A percentile compares a stretch with the other conserved stretches of the same genome.
Conservation (phyloP, 2,888 invertebrate species). For the Eurytoma adleriae region DNA sequence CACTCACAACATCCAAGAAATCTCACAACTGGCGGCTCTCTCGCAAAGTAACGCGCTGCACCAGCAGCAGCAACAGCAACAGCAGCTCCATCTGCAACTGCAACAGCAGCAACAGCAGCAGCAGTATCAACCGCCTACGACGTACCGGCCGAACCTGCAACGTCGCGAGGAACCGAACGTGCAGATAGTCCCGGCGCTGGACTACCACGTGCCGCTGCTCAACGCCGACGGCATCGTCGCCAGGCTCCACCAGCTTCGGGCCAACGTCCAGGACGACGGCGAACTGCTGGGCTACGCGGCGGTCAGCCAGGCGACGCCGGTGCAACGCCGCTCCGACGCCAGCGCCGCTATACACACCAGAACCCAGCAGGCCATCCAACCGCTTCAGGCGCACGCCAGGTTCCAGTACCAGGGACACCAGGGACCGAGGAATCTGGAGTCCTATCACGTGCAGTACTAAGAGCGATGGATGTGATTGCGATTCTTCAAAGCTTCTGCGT, state of each 20-base stretch:
- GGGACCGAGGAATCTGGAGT: slow-evolving; percentile 60
- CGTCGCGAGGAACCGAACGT: slow-evolving; percentile 66
- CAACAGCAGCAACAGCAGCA: slow-evolving; percentile 60
- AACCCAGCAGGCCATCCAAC: slow-evolving; percentile 53
- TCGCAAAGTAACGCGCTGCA: slow-evolving; percentile 19
- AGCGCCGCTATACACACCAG: slow-evolving; percentile 19
- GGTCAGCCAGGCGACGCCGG: neutral
- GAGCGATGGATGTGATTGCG: too few species aligned
- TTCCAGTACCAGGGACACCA: slow-evolving; percentile 65
- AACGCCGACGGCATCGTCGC: slow-evolving; percentile 18
- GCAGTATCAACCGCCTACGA: slow-evolving; percentile 68
- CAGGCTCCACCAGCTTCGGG: slow-evolving; percentile 25
- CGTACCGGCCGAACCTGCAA: slow-evolving; percentile 68
- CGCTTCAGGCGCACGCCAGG: slow-evolving; percentile 62
- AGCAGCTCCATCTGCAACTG: slow-evolving; percentile 57
- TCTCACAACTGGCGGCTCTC: slow-evolving; percentile 33
- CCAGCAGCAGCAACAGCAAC: slow-evolving; percentile 39
- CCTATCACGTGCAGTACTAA: slow-evolving; percentile 60
- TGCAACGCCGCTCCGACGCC: slow-evolving; percentile 20
- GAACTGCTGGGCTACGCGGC: slow-evolving; percentile 16
- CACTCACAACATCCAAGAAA: slow-evolving; percentile 62
- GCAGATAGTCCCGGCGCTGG: slow-evolving; percentile 68
- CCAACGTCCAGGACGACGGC: slow-evolving; percentile 46
- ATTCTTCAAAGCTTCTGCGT: too few species aligned
- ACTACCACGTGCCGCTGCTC: slow-evolving; percentile 66